Conservation (phyloP, 2,888 invertebrate species). For the Andricus quercusramuli region DNA sequence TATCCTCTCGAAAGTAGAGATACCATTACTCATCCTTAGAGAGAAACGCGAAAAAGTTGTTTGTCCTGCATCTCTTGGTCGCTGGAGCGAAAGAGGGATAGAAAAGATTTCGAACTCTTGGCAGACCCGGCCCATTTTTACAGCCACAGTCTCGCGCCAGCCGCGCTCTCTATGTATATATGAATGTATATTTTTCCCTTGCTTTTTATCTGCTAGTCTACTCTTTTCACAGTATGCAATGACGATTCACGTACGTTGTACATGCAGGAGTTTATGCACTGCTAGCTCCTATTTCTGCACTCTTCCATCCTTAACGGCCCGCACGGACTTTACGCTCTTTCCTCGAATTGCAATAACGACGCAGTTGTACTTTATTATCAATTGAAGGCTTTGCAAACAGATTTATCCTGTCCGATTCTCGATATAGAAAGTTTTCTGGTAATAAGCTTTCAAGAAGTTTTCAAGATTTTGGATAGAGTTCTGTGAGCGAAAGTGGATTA, state of each 20-base stretch:
- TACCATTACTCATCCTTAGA: constrained; percentile 69
- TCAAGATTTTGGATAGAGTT: no score
- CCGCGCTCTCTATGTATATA: constrained; percentile 49
- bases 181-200: constrained; percentile 12
- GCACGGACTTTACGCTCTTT: constrained; percentile 2
- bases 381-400: constrained; percentile 13
- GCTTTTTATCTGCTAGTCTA: constrained; percentile 1
- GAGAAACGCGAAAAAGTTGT: constrained; percentile 74
- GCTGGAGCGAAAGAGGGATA: constrained; percentile 59
- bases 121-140: constrained; percentile 71
- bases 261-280: constrained; percentile 41
- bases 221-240: constrained; percentile 21
- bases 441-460: constrained; percentile 1
- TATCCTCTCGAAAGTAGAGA: constrained; percentile 71
- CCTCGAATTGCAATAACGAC: constrained; percentile 7
- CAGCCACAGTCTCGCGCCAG: constrained; percentile 58
- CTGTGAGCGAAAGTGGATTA: no score
- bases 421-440: background rate
- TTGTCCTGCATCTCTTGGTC: constrained; percentile 72
- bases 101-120: constrained; percentile 71
- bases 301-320: constrained; percentile 42
- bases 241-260: constrained; percentile 41
- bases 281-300: constrained; percentile 46
- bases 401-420: background rate
- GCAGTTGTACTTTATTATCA: constrained; percentile 21